Base-by-base conservation (phyloP, 2,113 vertebrate species). In the Vidua macroura region DNA sequence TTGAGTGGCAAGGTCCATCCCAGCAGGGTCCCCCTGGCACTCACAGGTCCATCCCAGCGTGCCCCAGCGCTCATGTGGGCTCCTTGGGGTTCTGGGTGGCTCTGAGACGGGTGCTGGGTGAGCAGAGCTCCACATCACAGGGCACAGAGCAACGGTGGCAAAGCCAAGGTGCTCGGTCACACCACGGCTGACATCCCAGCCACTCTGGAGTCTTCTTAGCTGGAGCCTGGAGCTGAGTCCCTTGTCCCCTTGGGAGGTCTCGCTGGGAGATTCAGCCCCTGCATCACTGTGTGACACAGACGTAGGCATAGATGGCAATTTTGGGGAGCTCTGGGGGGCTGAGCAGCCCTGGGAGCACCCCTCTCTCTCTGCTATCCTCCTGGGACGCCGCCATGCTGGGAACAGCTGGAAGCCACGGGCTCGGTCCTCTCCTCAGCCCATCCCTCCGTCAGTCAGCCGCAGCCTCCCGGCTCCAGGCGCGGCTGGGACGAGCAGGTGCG, bases 391-490 rank as follows among this genome's bases (percentile, higher is more conserved):
- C 43, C 60, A 3, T 4, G 51, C 72, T 48, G 67, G 59, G 46
- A 86, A 44, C 27, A 88, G 63, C 55, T 83, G 88, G 67, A 33
- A 88, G 41, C 51, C 2, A 0, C 3, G 5, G 39, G 28, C 67
- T 91, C 10, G 0, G 12, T 13, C 12, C 27, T 7, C 15, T 85
- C 62, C 58, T 66, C 3, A 0, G 15, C 43, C 64, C 67, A 21
- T 35, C 66, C 20, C 55, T 35, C 35, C 35, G 35, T 72, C 44
- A 16, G 3, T 11, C n/a, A 66, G 56, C 39, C 1, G 0, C 28
- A 16, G 76, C 64, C 69, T n/a, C 24, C 41, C 0, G 0, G 37
- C 62, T 75, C 9, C 48, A 28, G 0, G 0, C 49, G 14, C 7
- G 30, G 53, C 37, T 3, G 2, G 72, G 39, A 81, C 1, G 1